These are phyloP conservation scores for Tortricodes alternella DNA, from an alignment of 2,888 invertebrate genomes.

Conservation along the genomic window DNA sequence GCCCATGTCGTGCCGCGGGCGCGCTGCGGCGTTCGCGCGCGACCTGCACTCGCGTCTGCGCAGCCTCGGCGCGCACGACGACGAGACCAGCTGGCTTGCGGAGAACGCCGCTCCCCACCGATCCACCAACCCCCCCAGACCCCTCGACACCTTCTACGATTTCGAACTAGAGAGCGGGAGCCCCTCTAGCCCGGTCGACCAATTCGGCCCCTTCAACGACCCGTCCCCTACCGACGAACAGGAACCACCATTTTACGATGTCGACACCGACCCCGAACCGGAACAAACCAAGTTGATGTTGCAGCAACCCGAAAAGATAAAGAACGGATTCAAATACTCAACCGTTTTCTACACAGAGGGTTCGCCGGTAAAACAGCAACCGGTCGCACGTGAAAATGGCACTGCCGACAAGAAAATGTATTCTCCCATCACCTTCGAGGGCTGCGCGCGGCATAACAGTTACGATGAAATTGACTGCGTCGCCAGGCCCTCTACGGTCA, in stretches of 20 bases:
- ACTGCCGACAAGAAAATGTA: constrained; percentile 67
- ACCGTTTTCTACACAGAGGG: constrained; percentile 67
- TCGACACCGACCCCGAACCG: constrained; percentile 70
- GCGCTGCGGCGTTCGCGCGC: constrained; percentile 91
- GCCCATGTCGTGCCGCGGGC: constrained; percentile 90
- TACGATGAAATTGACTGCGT: constrained; percentile 66
- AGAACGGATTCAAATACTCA: constrained; percentile 75
- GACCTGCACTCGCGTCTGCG: constrained; percentile 89
- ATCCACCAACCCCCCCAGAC: constrained; percentile 49
- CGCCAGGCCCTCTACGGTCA: constrained; percentile 39
- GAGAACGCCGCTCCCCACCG: constrained; percentile 47
- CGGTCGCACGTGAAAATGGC: constrained; percentile 71
- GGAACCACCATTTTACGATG: constrained; percentile 81
- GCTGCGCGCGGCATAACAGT: constrained; percentile 71
- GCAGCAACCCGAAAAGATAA: constrained; percentile 75
- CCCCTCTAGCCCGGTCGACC: constrained; percentile 87
- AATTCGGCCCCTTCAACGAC: constrained; percentile 77
- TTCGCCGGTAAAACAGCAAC: constrained; percentile 71
- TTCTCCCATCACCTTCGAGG: constrained; percentile 76
- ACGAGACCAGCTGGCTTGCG: constrained; percentile 71
- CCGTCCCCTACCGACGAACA: constrained; percentile 77
- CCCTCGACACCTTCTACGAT: constrained; percentile 84
- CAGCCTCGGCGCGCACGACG: constrained; percentile 84
- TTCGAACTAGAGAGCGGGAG: constrained; percentile 86
- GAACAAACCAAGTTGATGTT: constrained; percentile 58